Conservation (phyloP, 1,140 invertebrate genomes). For the Streblospio benedicti region DNA sequence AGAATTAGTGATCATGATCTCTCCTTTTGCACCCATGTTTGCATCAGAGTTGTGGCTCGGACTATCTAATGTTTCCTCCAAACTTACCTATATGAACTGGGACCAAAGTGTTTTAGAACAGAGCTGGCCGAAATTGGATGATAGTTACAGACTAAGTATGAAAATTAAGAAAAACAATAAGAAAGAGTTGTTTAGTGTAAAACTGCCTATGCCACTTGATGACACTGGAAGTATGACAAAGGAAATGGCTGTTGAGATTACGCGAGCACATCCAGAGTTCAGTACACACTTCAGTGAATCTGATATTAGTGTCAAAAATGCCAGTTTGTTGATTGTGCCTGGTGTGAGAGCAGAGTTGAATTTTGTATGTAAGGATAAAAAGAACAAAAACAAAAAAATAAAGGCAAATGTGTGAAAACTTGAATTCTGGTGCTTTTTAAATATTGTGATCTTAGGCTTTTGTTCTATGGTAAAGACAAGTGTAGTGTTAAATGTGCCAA, state of each 20-base stretch:
- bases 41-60: slow-evolving; percentile 80
- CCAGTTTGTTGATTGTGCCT: neutral
- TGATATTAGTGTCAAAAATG: neutral
- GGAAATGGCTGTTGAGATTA: neutral
- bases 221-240: neutral
- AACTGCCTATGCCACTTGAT: slow-evolving; percentile 38
- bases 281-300: neutral
- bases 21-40: slow-evolving; percentile 81
- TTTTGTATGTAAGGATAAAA: neutral
- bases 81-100: slow-evolving; percentile 19
- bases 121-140: slow-evolving; percentile 72
- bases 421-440: too few relatives aligned
- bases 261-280: neutral
- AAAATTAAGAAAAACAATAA: slow-evolving; percentile 22
- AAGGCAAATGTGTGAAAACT: too few relatives aligned
- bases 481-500: too few relatives aligned
- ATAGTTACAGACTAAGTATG: slow-evolving; percentile 50
- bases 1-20: slow-evolving; percentile 70
- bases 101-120: slow-evolving; percentile 45
- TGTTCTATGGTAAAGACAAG: too few relatives aligned
- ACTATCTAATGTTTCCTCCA: slow-evolving; percentile 47
- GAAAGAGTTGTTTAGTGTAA: slow-evolving; percentile 48
- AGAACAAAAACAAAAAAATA: neutral
- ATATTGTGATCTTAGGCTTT: too few relatives aligned
- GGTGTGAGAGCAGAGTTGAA: slow-evolving; percentile 1